Base-by-base conservation (phyloP, 1,140 invertebrate genomes). In the Vanessa tameamea region DNA sequence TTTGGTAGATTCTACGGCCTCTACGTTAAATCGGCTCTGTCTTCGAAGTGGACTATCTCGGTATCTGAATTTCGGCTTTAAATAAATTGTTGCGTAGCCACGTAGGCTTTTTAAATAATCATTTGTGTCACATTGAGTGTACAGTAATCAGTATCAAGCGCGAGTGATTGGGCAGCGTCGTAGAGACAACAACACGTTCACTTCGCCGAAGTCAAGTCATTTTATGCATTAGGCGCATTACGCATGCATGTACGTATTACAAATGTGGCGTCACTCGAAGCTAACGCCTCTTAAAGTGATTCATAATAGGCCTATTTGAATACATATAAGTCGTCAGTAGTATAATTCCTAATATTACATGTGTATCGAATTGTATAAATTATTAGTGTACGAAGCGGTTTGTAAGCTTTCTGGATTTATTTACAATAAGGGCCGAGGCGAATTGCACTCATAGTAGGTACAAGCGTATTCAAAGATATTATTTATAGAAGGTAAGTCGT, bases 341-440 rank as follows among this genome's bases (percentile, higher is more conserved):
- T 57, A 64, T 71, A 13, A 16, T 51, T 20, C 72, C 43, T 88
- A 85, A 83, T 72, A 79, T 79, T 82, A 87, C 74, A 80, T 67
- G 73, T 79, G 86, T 89, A 83, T 84, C 77, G 76, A 85, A 87
- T 84, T 86, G 82, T 85, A 81, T 80, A 87, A 87, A 85, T 61
- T 51, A 51, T 15, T 61, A 57, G 87, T 89, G 87, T 86, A 77
- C 75, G 69, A 89, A 88, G 88, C 87, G 75, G 82, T 80, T 80
- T 69, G 66, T 75, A 87, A 89, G 86, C 86, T 74, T 76, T 84
- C 77, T 84, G 72, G 77, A 76, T 81, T 81, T 87, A 88, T 91
- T 87, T 89, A 68, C 79, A 76, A 63, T 65, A 43, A 79, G 76
- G 78, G 72, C 63, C 80, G 73, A 78, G 67, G 80, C 82, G 78